A percentile compares a stretch with the other conserved stretches of the same genome.
phyloP scores from a whole-genome alignment of 1,140 invertebrate genomes.

The Laodelphax striatellus region DNA sequence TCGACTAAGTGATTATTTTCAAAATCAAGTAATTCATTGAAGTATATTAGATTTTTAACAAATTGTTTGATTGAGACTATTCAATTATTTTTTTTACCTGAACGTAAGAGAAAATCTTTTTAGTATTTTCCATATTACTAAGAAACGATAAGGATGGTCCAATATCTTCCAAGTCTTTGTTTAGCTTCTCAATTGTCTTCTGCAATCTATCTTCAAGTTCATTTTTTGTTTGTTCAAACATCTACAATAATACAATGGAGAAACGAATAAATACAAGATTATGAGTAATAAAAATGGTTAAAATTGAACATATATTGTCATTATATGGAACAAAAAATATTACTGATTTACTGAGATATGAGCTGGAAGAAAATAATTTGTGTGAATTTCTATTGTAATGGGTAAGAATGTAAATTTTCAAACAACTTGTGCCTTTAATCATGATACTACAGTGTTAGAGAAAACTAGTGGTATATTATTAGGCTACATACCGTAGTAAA shows the following conservation, averaged over 20 bases:
- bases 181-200: constrained; percentile 52
- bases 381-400: neutral
- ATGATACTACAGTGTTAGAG: too few relatives aligned
- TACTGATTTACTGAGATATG: constrained; percentile 22
- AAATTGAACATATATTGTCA: too few relatives aligned
- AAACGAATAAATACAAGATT: constrained; percentile 1
- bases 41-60: too few relatives aligned
- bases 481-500: constrained; percentile 33
- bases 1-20: too few relatives aligned
- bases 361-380: neutral
- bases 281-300: too few relatives aligned
- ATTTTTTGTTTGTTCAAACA: constrained; percentile 66
- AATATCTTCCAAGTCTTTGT: constrained; percentile 55
- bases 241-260: neutral
- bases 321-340: too few relatives aligned
- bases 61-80: too few relatives aligned
- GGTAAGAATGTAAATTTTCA: too few relatives aligned
- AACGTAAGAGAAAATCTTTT: constrained; percentile 49
- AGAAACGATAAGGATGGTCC: constrained; percentile 45
- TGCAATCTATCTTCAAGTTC: constrained; percentile 66
- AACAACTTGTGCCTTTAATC: too few relatives aligned
- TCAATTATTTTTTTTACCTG: constrained; percentile 9
- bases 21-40: too few relatives aligned
- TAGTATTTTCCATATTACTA: constrained; percentile 56
- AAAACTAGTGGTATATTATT: too few relatives aligned